Base-by-base conservation (phyloP, 2,888 invertebrate species). In the Micoletzkya japonica region DNA sequence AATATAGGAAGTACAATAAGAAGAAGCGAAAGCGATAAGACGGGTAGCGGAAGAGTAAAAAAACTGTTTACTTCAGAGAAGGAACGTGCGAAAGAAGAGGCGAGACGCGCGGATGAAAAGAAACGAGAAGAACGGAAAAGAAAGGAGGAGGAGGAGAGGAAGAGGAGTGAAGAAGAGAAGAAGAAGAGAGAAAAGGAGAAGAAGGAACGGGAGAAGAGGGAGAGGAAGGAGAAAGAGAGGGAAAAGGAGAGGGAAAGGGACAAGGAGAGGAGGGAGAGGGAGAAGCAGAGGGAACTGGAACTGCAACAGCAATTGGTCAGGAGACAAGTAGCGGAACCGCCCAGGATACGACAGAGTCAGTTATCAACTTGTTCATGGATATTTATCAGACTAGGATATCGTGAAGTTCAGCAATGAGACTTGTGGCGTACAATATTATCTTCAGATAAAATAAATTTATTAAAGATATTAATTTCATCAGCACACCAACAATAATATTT, bases 231-330 rank as follows among this genome's bases (percentile, higher is more conserved):
- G 34, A 17, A 61, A n/a, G 44, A 28, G 28, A 10, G 39, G 28
- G 61, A 39, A 20, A 26, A 37, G 10, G n/a, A 30, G 30, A 32
- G 44, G n/a, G 50, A 24, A 6, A 26, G 36, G 10, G 50, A 63
- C 20, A 39, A 61, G 7, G 60, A 61, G 30, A 61, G 60, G 34
- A 49, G 34, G 32, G 20, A n/a, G 30, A 49, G 34, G 32, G 49
- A 63, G 50, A 63, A 39, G 36, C 32, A 50, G 44, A 28, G 32
- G 63, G 14, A 32, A 0, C 37, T 44, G 10, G n/a, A n/a, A n/a
- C n/a, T n/a, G n/a, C n/a, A n/a, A n/a, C n/a, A n/a, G n/a, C n/a
- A n/a, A n/a, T n/a, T n/a, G n/a, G n/a, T n/a, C n/a, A n/a, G n/a
- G n/a, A n/a, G n/a, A n/a, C n/a, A n/a, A n/a, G n/a, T n/a, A n/a